Base-by-base conservation (phyloP, 2,888 invertebrate species). In the Cephonodes hylas region DNA sequence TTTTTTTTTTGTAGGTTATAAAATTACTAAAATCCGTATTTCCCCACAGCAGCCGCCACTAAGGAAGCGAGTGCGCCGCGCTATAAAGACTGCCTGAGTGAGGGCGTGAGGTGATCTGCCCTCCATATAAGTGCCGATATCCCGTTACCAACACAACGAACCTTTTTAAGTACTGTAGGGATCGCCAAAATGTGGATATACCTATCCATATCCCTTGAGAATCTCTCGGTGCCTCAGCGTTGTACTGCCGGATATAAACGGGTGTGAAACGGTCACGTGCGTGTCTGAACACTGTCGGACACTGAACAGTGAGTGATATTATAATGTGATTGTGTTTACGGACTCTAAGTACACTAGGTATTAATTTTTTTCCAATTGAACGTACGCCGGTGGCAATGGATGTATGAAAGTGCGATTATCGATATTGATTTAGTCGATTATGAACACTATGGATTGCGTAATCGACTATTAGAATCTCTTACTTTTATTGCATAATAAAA, bases 291-390 rank as follows among this genome's bases (percentile, higher is more conserved):
- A 90, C 79, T 84, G 86, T 87, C 87, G 79, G 88, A 79, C 83
- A 79, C 84, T 77, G 76, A 79, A 81, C 79, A 80, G 89, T 87
- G 91, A 89, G 92, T 92, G 92, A 91, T 92, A 91, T 89, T 83
- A 80, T 77, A 83, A 89, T 92, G 92, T 92, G 92, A 91, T 91
- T 90, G 91, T 89, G 91, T 90, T 84, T 75, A 85, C 86, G 83
- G 86, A 89, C 86, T 83, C 69, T 88, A 88, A 89, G 86, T 89
- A 89, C 88, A 87, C 75, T 89, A 88, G 79, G 65, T 53, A 53
- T 53, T 53, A 31, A 64, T 64, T 63, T 59, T 59, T 57, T n/a
- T n/a, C n/a, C 46, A 57, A 56, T 46, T 46, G 25, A 25, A 59
- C 10, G 31, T 44, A 13, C 25, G 44, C 44, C 23, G 22, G 27